phyloP scores from a whole-genome alignment of 2,797 vertebrate genomes.

The Phalanger gymnotis region DNA sequence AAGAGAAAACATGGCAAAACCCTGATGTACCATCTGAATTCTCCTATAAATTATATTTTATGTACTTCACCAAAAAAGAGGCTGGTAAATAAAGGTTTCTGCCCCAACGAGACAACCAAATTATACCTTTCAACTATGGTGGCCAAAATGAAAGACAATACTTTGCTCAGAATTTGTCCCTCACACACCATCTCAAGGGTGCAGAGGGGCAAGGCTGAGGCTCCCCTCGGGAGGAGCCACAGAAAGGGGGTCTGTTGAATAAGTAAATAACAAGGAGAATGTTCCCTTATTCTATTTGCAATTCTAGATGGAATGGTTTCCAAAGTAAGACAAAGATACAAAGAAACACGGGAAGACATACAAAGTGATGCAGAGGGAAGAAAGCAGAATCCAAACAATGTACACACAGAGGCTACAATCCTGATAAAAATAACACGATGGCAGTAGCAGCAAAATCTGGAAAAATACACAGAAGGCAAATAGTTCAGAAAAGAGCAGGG shows the following conservation, averaged over 20 bases:
- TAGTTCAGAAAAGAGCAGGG: neutral
- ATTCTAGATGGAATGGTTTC: neutral
- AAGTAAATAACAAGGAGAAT: neutral
- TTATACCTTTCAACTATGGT: neutral
- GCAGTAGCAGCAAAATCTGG: neutral
- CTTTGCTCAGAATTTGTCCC: neutral
- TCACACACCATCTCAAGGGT: neutral
- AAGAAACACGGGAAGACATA: neutral
- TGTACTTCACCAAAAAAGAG: neutral
- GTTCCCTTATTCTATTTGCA: neutral
- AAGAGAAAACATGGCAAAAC: neutral
- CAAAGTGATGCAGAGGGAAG: neutral
- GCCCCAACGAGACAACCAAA: neutral
- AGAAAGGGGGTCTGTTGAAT: neutral
- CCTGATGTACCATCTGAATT: neutral
- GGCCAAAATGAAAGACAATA: neutral
- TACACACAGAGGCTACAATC: neutral
- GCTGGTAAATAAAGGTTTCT: neutral
- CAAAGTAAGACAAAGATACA: neutral
- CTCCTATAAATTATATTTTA: neutral
- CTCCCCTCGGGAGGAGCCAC: neutral
- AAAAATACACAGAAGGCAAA: neutral
- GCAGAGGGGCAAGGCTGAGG: neutral
- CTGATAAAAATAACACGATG: neutral
- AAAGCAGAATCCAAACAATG: neutral